phyloP scores from a whole-genome alignment of 2,888 invertebrate species.

The Coenonympha glycerion region DNA sequence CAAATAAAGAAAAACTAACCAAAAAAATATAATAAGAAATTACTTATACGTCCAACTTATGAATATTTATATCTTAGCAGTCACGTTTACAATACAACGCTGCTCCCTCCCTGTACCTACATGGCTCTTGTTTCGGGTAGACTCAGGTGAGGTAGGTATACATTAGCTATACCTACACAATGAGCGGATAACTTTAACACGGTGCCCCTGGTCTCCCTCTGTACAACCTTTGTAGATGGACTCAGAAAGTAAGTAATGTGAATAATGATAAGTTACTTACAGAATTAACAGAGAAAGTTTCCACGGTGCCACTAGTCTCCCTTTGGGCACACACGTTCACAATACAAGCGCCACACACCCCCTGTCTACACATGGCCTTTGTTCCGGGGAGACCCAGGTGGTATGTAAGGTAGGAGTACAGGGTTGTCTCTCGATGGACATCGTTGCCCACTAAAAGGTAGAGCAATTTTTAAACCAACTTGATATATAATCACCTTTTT shows the following conservation, averaged over 20 bases:
- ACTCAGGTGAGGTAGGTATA: neutral
- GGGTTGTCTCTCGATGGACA: slow-evolving; percentile 67
- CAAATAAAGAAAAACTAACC: no score
- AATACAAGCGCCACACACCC: slow-evolving; percentile 61
- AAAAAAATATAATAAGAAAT: no score
- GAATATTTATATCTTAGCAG: no score
- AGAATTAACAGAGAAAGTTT: slow-evolving; percentile 62
- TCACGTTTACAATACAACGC: no score
- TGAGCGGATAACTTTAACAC: slow-evolving; percentile 53
- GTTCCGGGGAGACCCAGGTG: slow-evolving; percentile 78
- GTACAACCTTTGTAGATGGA: no score
- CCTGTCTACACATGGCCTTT: slow-evolving; percentile 73
- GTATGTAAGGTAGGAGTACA: slow-evolving; percentile 79
- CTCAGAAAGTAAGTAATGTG: no score
- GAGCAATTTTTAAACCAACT: no score
- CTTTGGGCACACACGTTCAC: slow-evolving; percentile 53
- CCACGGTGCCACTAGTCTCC: slow-evolving; percentile 39
- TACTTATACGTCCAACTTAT: no score
- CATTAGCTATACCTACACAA: no score
- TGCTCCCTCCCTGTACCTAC: slow-evolving; percentile 64
- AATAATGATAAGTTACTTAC: slow-evolving; percentile 40
- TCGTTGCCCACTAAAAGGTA: slow-evolving; percentile 48
- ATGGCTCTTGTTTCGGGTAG: slow-evolving; percentile 29
- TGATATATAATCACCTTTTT: no score
- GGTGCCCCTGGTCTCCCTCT: slow-evolving; percentile 39